Percentiles rank a stretch among this genome's conserved stretches.
phyloP scores from a whole-genome alignment of 92 coral and sea anemone species.

The Porites lobata region DNA sequence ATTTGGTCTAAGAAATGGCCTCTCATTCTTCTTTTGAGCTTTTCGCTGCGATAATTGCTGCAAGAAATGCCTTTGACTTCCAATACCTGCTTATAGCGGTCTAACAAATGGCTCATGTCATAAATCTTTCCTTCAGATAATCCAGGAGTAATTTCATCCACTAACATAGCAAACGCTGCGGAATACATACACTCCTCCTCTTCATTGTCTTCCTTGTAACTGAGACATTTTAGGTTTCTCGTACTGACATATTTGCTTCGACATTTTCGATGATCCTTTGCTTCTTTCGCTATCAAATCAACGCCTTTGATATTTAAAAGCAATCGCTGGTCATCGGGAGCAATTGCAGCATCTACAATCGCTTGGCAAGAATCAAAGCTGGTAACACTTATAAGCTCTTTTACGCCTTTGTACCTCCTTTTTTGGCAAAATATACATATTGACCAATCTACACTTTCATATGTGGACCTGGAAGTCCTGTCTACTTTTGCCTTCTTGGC shows the following conservation, averaged over 20 bases:
- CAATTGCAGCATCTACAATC: background rate
- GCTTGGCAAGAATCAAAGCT: constrained; percentile 38
- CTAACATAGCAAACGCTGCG: no score
- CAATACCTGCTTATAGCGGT: no score
- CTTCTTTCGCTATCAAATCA: background rate
- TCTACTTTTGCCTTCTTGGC: no score
- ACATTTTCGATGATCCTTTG: background rate
- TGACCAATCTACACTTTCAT: constrained; percentile 38
- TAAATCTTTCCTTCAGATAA: no score
- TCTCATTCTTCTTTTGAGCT: no score
- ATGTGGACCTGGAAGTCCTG: background rate
- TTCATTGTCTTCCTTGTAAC: background rate
- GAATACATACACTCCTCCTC: background rate
- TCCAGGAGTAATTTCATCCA: no score
- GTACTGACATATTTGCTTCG: background rate
- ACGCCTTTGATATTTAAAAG: background rate
- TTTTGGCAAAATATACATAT: constrained; percentile 60
- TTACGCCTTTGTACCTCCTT: constrained; percentile 39
- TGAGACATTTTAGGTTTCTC: background rate
- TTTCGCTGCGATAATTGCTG: no score
- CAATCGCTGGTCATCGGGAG: no score
- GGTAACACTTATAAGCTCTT: constrained; percentile 30
- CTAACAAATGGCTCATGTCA: no score
- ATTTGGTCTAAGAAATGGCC: no score
- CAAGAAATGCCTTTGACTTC: no score